Percentiles rank a stretch among this genome's conserved stretches.
phyloP scores from a whole-genome alignment of 2,113 vertebrate genomes.

The Taurulus bubalis region DNA sequence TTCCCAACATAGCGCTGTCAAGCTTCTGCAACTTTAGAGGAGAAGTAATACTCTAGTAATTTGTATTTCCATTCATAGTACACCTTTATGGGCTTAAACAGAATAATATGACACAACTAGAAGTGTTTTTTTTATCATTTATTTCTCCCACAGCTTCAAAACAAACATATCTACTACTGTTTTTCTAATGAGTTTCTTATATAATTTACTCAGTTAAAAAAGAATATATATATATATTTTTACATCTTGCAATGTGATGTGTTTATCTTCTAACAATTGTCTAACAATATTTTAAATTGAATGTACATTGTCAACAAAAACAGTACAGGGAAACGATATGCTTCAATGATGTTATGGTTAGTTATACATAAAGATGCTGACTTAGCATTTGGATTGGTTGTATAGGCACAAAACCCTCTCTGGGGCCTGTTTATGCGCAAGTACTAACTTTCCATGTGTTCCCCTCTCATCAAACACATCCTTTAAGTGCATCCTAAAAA shows the following conservation, averaged over 20 bases:
- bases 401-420: slow-evolving; percentile 78
- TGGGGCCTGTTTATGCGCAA: slow-evolving; percentile 60
- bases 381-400: slow-evolving; percentile 68
- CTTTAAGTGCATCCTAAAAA: slow-evolving; percentile 49
- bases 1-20: neutral
- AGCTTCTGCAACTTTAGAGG: neutral
- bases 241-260: slow-evolving; percentile 60
- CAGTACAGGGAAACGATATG: slow-evolving; percentile 57
- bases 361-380: slow-evolving; percentile 57
- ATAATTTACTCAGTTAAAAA: slow-evolving; percentile 70
- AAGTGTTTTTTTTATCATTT: slow-evolving; percentile 62
- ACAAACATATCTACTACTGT: slow-evolving; percentile 71
- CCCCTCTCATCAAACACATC: neutral
- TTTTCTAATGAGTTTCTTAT: slow-evolving; percentile 62
- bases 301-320: slow-evolving; percentile 62
- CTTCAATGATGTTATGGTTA: slow-evolving; percentile 47
- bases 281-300: slow-evolving; percentile 48
- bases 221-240: slow-evolving; percentile 48
- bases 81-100: neutral
- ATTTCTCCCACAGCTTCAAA: slow-evolving; percentile 77
- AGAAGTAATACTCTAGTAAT: neutral
- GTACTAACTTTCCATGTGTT: slow-evolving; percentile 34
- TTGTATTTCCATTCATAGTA: neutral
- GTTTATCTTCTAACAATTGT: slow-evolving; percentile 51
- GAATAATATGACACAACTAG: slow-evolving; percentile 12